Percentiles rank a stretch among this genome's conserved stretches.
Conservation (phyloP, 1,140 invertebrate genomes). For the Eciton burchellii region DNA sequence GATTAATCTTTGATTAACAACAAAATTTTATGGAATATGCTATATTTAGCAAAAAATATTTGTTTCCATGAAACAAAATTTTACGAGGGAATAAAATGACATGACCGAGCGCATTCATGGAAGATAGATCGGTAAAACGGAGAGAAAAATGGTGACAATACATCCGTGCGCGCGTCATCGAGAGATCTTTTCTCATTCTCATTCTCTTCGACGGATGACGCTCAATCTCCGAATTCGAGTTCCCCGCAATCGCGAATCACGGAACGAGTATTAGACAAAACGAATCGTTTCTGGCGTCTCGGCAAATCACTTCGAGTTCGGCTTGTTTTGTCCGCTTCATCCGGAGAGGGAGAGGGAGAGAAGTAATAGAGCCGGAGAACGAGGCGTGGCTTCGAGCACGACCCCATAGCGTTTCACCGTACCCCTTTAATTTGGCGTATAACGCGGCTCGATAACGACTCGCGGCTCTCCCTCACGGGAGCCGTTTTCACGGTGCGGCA, state of each 20-base stretch:
- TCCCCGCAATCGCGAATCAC: not conserved
- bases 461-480: conserved; percentile 58
- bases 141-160: no score
- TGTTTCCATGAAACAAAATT: no score
- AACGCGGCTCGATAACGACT: conserved; percentile 71
- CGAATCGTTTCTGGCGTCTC: not conserved
- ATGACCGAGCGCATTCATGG: no score
- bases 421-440: conserved; percentile 72
- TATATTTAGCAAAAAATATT: not conserved
- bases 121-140: no score
- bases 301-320: not conserved
- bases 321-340: conserved; percentile 16
- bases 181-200: no score
- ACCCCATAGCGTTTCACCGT: conserved; percentile 71
- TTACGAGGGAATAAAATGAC: no score
- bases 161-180: no score
- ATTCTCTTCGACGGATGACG: no score
- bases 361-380: conserved; percentile 58
- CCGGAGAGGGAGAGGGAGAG: conserved; percentile 43
- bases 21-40: no score
- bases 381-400: conserved; percentile 70
- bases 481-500: conserved; percentile 49
- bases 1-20: no score
- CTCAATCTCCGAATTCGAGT: not conserved
- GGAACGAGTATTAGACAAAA: conserved; percentile 8